These are phyloP conservation scores for Dissostichus mawsoni DNA, from an alignment of 2,113 vertebrate genomes.

Conservation along the genomic window DNA sequence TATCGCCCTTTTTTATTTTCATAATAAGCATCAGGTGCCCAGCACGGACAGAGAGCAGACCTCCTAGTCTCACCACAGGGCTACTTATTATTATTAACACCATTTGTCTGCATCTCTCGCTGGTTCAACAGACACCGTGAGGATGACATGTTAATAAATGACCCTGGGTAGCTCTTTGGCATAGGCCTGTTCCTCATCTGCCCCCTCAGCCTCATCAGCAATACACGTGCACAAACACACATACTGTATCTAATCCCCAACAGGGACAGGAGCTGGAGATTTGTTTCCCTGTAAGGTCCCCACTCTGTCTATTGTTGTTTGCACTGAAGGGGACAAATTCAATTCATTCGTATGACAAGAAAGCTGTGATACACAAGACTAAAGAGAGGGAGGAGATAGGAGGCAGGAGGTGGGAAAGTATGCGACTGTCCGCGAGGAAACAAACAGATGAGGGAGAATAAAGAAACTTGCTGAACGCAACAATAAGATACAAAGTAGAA, in stretches of 20 bases:
- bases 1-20: slow-evolving; percentile 51
- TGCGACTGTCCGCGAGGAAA: slow-evolving; percentile 83
- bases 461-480: slow-evolving; percentile 81
- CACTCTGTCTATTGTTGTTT: slow-evolving; percentile 98
- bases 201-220: slow-evolving; percentile 82
- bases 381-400: slow-evolving; percentile 59
- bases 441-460: slow-evolving; percentile 80
- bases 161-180: slow-evolving; percentile 90
- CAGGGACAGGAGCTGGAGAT: slow-evolving; percentile 93
- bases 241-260: slow-evolving; percentile 90
- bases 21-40: slow-evolving; percentile 79
- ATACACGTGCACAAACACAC: slow-evolving; percentile 71
- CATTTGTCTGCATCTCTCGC: slow-evolving; percentile 96
- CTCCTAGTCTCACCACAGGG: slow-evolving; percentile 91
- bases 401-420: slow-evolving; percentile 40
- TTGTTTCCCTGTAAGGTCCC: slow-evolving; percentile 98
- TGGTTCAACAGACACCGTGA: slow-evolving; percentile 93
- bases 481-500: slow-evolving; percentile 46
- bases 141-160: slow-evolving; percentile 98
- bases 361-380: slow-evolving; percentile 90
- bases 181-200: slow-evolving; percentile 92
- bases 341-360: slow-evolving; percentile 99
- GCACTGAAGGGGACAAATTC: slow-evolving; percentile 98
- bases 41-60: slow-evolving; percentile 72
- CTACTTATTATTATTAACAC: slow-evolving; percentile 97